Evolutionary conservation across 2,888 invertebrate genomes (phyloP), one percentile per base, ranked within the genome.

Genomic region (Philereme vetulata): DNA sequence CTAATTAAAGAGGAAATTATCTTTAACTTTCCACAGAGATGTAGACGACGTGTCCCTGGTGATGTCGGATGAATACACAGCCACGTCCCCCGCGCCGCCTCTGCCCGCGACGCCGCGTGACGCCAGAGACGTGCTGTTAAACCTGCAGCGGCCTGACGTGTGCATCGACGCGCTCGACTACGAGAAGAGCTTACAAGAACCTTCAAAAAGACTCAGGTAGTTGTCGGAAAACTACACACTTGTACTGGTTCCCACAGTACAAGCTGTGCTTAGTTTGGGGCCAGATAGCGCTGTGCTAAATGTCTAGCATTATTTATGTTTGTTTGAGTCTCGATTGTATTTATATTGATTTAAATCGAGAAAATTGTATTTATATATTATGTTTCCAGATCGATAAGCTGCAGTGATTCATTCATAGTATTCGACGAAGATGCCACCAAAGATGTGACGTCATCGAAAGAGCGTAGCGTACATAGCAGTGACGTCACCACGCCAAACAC

Each of bases 391-490:
- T 92, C 93, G 0, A 75, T 82, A 42, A 93, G 93, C 65, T 90
- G 90, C 78, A 91, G 85, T 71, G 92, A 92, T 46, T 93, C 92
- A 0, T 83, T 88, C 74, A 88, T 92, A 58, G 78, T 88, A 0
- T 92, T 91, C 72, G 90, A 88, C 57, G 87, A 88, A 21, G 79
- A 86, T 62, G 81, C 79, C 0, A 74, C 46, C 8, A 51, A 56
- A 11, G 44, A 57, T 21, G 40, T 38, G 11, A 42, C 7, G 46
- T 42, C 42, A 56, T 45, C 57, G 0, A 55, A 55, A 11, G 55
- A 58, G 2, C 54, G 21, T 4, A 34, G 50, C 33, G 7, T 42
- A 6, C 34, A 64, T 58, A 8, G 55, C 52, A 56, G 66, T 48
- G 75, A 79, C 58, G 65, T 75, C 57, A 71, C 74, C 0, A 57